phyloP scores from a whole-genome alignment of 2,797 vertebrate species.

The Graptemys geographica region DNA sequence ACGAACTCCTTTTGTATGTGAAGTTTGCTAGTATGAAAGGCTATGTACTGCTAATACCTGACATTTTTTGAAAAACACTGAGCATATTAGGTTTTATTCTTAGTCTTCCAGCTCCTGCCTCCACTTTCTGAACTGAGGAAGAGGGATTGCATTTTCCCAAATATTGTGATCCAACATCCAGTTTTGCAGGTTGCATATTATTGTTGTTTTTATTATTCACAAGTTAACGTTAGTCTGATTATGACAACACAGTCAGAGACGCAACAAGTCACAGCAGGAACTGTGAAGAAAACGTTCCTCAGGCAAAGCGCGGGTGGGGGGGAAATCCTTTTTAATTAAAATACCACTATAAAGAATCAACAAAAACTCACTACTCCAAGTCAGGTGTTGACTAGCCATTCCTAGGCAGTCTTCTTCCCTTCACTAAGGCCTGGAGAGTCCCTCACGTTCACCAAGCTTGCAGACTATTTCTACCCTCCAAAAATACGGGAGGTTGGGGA shows the following conservation, averaged over 20 bases:
- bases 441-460: background rate
- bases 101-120: background rate
- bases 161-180: background rate
- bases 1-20: background rate
- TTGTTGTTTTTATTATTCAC: background rate
- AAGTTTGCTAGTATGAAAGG: background rate
- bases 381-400: background rate
- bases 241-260: background rate
- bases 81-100: background rate
- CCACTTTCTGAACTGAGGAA: background rate
- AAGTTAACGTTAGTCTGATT: background rate
- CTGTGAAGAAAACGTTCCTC: background rate
- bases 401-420: background rate
- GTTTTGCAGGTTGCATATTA: background rate
- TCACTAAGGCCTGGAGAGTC: background rate
- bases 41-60: background rate
- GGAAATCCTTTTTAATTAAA: background rate
- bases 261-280: background rate
- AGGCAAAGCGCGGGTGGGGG: background rate
- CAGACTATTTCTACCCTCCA: conserved; percentile 16
- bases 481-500: background rate
- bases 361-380: background rate
- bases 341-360: background rate
- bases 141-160: background rate
- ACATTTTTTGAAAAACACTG: background rate